Percentiles rank a stretch among this genome's conserved stretches.
These are phyloP conservation scores for Pediacus dermestoides DNA, from an alignment of 2,888 invertebrate genomes.

Conservation along the genomic window DNA sequence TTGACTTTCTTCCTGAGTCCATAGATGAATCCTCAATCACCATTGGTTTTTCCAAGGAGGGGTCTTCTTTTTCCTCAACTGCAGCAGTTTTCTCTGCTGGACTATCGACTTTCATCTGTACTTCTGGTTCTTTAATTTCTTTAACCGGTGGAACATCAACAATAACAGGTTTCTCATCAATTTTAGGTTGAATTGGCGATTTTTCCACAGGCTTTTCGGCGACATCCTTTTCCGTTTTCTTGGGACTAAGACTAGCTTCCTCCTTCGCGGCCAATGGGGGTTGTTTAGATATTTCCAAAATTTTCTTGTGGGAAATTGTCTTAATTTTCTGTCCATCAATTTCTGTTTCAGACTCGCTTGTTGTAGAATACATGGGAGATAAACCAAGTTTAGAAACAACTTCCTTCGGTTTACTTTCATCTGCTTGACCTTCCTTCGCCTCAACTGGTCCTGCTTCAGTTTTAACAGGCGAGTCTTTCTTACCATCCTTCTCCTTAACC, in stretches of 20 bases:
- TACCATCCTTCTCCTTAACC: constrained; percentile 52
- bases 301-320: constrained; percentile 47
- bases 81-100: too few species aligned
- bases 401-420: constrained; percentile 16
- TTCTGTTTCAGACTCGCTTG: constrained; percentile 50
- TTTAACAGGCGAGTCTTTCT: constrained; percentile 49
- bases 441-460: constrained; percentile 22
- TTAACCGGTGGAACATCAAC: constrained; percentile 1
- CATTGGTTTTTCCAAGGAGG: constrained; percentile 14
- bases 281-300: constrained; percentile 35
- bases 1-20: constrained; percentile 33
- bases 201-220: constrained; percentile 1
- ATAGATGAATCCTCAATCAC: constrained; percentile 16
- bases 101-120: constrained; percentile 10
- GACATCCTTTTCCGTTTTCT: constrained; percentile 4
- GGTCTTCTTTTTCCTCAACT: constrained; percentile 4
- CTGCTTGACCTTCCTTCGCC: constrained; percentile 18
- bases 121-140: constrained; percentile 9
- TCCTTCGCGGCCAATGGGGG: constrained; percentile 11
- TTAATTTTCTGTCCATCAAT: constrained; percentile 51
- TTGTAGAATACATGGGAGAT: constrained; percentile 39
- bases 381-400: constrained; percentile 26
- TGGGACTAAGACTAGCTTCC: constrained; percentile 18
- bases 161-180: constrained; percentile 5
- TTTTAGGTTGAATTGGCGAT: too few species aligned